phyloP scores from a whole-genome alignment of 2,888 invertebrate species.

The Eupeodes latifasciatus region DNA sequence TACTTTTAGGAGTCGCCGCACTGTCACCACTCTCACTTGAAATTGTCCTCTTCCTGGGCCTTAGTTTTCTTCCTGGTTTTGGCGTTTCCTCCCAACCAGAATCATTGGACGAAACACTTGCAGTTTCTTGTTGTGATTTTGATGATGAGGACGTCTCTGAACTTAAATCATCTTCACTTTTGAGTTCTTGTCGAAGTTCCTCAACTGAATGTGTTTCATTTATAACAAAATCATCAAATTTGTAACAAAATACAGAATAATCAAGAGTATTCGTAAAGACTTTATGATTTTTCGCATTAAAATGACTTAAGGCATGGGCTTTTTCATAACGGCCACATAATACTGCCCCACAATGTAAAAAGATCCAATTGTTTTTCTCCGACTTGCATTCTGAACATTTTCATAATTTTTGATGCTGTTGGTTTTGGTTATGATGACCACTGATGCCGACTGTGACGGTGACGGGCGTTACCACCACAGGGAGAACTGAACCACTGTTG shows the following conservation, averaged over 20 bases:
- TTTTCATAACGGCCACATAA: slow-evolving; percentile 91
- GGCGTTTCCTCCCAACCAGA: slow-evolving; percentile 78
- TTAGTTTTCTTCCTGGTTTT: slow-evolving; percentile 76
- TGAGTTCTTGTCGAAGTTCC: slow-evolving; percentile 86
- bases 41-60: slow-evolving; percentile 79
- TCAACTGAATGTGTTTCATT: slow-evolving; percentile 88
- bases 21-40: slow-evolving; percentile 78
- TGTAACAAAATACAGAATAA: slow-evolving; percentile 91
- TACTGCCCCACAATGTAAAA: slow-evolving; percentile 89
- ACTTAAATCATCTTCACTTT: slow-evolving; percentile 80
- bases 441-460: slow-evolving; percentile 21
- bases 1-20: slow-evolving; percentile 57
- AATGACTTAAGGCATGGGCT: slow-evolving; percentile 91
- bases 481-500: slow-evolving; percentile 80
- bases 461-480: slow-evolving; percentile 56
- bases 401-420: slow-evolving; percentile 77
- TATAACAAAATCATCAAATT: slow-evolving; percentile 91
- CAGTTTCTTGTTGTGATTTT: slow-evolving; percentile 78
- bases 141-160: slow-evolving; percentile 82
- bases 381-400: slow-evolving; percentile 86
- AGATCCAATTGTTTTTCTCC: slow-evolving; percentile 90
- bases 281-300: slow-evolving; percentile 87
- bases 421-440: slow-evolving; percentile 31
- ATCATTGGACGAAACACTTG: slow-evolving; percentile 79
- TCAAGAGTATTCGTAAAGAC: slow-evolving; percentile 91